A percentile compares a stretch with the other conserved stretches of the same genome.
phyloP scores from a whole-genome alignment of 1,140 invertebrate genomes.

The Carposina sasakii region DNA sequence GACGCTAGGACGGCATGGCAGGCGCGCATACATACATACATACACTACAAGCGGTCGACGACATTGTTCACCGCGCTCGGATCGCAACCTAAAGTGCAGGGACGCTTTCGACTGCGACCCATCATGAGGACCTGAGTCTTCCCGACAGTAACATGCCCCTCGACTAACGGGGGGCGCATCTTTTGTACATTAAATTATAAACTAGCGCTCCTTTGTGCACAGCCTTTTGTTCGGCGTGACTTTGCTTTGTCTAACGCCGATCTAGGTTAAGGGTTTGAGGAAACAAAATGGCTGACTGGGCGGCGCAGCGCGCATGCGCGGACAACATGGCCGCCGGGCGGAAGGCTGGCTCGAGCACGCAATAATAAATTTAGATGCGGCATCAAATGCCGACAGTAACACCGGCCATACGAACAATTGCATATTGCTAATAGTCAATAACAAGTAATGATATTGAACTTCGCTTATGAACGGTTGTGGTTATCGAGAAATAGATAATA shows the following conservation, averaged over 20 bases:
- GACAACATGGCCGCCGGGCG: constrained; percentile 32
- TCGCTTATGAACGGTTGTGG: constrained; percentile 72
- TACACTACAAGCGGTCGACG: constrained; percentile 22
- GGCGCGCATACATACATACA: constrained; percentile 65
- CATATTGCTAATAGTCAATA: constrained; percentile 68
- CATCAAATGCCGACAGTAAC: constrained; percentile 56
- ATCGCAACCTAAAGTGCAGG: neutral
- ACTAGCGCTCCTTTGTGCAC: constrained; percentile 34
- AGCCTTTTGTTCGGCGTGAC: constrained; percentile 47
- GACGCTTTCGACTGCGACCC: constrained; percentile 18
- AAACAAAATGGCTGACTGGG: constrained; percentile 41
- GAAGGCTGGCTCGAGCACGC: constrained; percentile 35
- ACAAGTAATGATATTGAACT: constrained; percentile 64
- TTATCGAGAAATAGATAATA: constrained; percentile 69
- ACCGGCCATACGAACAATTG: constrained; percentile 46
- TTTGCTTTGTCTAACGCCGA: constrained; percentile 30
- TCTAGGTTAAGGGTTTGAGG: constrained; percentile 63
- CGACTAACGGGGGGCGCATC: constrained; percentile 24
- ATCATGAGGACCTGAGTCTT: constrained; percentile 45
- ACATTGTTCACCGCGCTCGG: constrained; percentile 18
- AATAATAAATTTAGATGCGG: constrained; percentile 53
- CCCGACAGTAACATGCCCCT: constrained; percentile 39
- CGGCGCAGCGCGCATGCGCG: constrained; percentile 21
- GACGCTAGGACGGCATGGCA: constrained; percentile 69
- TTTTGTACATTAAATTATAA: constrained; percentile 53